Evolutionary conservation across 2,888 invertebrate genomes (phyloP).

Genomic region (Spisula subtruncata): DNA sequence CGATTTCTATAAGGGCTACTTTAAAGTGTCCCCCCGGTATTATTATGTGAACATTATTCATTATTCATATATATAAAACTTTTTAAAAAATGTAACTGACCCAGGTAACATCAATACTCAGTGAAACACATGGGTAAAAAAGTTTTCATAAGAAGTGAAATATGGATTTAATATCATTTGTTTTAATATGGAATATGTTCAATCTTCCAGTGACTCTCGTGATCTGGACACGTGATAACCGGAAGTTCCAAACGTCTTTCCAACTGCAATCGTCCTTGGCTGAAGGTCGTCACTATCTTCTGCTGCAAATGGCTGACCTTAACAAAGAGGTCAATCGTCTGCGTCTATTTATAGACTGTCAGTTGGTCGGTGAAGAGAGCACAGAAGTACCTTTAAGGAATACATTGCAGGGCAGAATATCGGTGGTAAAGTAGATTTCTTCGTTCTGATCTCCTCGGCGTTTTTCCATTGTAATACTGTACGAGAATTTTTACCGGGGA

Average conservation of each 20-base stretch:
- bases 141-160: not conserved
- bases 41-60: no score
- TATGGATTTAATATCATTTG: conserved; percentile 5
- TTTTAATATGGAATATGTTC: conserved; percentile 7
- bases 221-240: conserved; percentile 74
- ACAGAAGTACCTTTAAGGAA: conserved; percentile 81
- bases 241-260: conserved; percentile 78
- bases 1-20: no score
- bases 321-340: conserved; percentile 76
- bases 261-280: conserved; percentile 70
- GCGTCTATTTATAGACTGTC: conserved; percentile 80
- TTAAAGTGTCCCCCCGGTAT: no score
- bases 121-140: no score
- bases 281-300: conserved; percentile 70
- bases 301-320: conserved; percentile 79
- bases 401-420: conserved; percentile 74
- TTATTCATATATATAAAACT: no score
- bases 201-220: conserved; percentile 76
- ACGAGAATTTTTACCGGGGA: no score
- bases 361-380: conserved; percentile 77
- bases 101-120: no score
- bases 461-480: no score
- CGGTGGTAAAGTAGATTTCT: conserved; percentile 72
- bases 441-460: no score
- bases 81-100: no score